Base-by-base conservation (phyloP, 1,140 invertebrate genomes). In the Adelges cooleyi region DNA sequence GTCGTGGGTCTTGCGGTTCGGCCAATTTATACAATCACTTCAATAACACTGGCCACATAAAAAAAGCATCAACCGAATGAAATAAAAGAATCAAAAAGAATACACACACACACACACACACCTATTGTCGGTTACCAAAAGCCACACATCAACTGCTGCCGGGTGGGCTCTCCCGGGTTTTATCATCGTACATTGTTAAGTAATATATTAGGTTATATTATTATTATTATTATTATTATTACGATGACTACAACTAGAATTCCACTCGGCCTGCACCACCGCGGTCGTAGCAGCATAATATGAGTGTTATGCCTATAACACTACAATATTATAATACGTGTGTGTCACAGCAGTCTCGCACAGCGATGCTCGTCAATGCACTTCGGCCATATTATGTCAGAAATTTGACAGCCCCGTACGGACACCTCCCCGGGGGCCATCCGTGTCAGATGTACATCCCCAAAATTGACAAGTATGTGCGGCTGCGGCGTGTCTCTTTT, bases 381-480 rank as follows among this genome's bases (percentile, higher is more conserved):
- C 5, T n/a, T 25, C 52, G 36, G 23, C 22, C 20, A 5, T 42
- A 42, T 56, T 56, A 25, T 56, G 53, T 56, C 53, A 25, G 40
- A 56, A 56, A 42, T 56, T 27, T 56, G 53, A 56, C 53, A 44
- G 38, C 33, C 22, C 53, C 38, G n/a, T 33, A 33, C 11, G 29
- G 11, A 33, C 29, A 33, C 29, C 29, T 33, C 29, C 29, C 29
- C 29, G 29, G 29, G 29, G 29, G 29, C 29, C 11, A 5, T 5
- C 29, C 6, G 18, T 27, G 50, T 52, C 50, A 52, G 1, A 52
- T 13, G 11, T 33, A 33, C 29, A 6, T 33, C 11, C n/a, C 25
- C 18, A 20, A 18, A 36, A 54, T 33, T 54, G 52, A 54, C 52
- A 54, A 23, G 29, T 22, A 33, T 20, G 17, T 20, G n/a, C 17